phyloP scores from a whole-genome alignment of 2,888 invertebrate species.

The Mechanitis mazaeus region DNA sequence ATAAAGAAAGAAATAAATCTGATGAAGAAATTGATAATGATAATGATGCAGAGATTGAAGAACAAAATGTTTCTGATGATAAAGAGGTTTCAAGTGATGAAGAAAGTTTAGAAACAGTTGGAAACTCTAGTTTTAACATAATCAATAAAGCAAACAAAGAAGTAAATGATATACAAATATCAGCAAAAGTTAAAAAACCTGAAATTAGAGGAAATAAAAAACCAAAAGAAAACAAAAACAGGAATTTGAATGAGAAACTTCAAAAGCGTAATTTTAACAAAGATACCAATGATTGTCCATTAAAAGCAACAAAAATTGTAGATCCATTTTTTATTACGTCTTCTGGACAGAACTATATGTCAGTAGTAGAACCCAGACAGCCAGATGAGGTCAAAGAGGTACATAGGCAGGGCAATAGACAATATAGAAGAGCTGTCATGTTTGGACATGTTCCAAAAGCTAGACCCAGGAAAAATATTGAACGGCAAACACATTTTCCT shows the following conservation, averaged over 20 bases:
- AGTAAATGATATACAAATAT: conserved; percentile 23
- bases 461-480: conserved; percentile 43
- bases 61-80: conserved; percentile 18
- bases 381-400: conserved; percentile 67
- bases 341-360: conserved; percentile 65
- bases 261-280: conserved; percentile 54
- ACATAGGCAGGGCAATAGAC: conserved; percentile 62
- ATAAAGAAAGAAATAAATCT: conserved; percentile 27
- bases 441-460: conserved; percentile 61
- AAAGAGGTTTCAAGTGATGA: conserved; percentile 19
- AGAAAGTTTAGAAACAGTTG: conserved; percentile 11
- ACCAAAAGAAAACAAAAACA: conserved; percentile 57
- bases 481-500: conserved; percentile 3
- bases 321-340: conserved; percentile 70
- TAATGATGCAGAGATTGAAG: conserved; percentile 19
- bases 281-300: conserved; percentile 35
- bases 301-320: conserved; percentile 48
- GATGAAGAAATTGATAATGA: conserved; percentile 23
- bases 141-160: conserved; percentile 13
- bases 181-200: conserved; percentile 16
- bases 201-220: conserved; percentile 38
- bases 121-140: conserved; percentile 9
- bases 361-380: conserved; percentile 60
- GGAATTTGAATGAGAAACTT: conserved; percentile 60
- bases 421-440: conserved; percentile 63